Conservation (phyloP, 30 jellyfish, hydroid and myxozoan genomes). For the Hydra vulgaris region DNA sequence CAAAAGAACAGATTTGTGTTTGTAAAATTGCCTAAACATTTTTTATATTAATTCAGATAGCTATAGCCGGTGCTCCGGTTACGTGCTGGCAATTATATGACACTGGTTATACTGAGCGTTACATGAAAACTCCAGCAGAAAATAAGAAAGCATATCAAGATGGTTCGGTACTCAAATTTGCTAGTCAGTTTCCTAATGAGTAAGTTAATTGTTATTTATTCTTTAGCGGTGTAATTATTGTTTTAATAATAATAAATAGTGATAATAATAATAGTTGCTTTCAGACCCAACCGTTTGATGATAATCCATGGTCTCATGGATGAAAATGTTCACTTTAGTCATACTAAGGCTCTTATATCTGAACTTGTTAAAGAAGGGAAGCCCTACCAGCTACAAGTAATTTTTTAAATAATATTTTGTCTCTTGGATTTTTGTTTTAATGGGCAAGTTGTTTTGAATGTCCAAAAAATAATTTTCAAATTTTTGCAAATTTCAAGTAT, state of each 20-base stretch:
- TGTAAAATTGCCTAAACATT: too few species aligned
- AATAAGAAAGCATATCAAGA: slow-evolving; percentile 52
- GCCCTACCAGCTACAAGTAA: slow-evolving; percentile 80
- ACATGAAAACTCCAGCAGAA: slow-evolving; percentile 55
- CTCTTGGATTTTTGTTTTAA: too few species aligned
- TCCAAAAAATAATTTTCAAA: too few species aligned
- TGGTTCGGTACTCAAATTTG: slow-evolving; percentile 67
- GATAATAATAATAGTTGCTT: background rate
- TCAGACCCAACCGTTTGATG: slow-evolving; percentile 71
- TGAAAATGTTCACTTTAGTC: slow-evolving; percentile 88
- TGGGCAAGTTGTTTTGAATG: too few species aligned
- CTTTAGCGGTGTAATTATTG: too few species aligned
- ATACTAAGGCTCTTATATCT: slow-evolving; percentile 51
- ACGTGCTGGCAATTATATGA: slow-evolving; percentile 83
- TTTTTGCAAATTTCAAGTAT: too few species aligned
- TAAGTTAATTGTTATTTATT: slow-evolving; percentile 28
- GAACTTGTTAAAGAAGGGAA: slow-evolving; percentile 69
- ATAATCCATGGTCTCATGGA: slow-evolving; percentile 78
- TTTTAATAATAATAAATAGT: too few species aligned
- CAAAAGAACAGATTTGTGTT: too few species aligned
- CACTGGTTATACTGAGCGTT: slow-evolving; percentile 93
- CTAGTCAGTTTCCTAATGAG: slow-evolving; percentile 57
- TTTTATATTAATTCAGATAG: slow-evolving; percentile 55
- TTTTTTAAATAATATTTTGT: too few species aligned
- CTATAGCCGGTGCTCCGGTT: slow-evolving; percentile 96